Evolutionary conservation across 2,797 vertebrate genomes (phyloP).

Genomic region (Apogon hyalosoma): DNA sequence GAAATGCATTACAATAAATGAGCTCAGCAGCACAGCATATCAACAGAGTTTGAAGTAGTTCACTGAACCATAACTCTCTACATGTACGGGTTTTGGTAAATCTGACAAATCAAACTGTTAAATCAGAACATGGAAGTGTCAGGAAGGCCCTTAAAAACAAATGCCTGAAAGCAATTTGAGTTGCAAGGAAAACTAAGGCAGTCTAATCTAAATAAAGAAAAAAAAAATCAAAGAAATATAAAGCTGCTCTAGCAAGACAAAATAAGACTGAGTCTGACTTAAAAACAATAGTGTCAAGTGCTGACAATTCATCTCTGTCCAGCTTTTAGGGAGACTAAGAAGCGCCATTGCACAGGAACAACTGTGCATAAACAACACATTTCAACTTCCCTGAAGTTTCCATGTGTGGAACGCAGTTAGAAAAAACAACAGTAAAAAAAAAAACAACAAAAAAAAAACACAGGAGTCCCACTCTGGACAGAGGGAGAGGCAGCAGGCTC

Average conservation of each 20-base stretch:
- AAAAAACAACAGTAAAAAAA: slow-evolving; percentile 27
- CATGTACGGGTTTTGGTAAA: slow-evolving; percentile 24
- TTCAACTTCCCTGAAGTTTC: slow-evolving; percentile 51
- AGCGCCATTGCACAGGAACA: slow-evolving; percentile 34
- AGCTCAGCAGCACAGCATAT: slow-evolving; percentile 30
- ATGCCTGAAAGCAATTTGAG: slow-evolving; percentile 1
- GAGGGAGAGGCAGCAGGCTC: slow-evolving; percentile 66
- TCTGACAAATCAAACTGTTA: slow-evolving; percentile 24
- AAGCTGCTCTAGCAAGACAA: slow-evolving; percentile 3
- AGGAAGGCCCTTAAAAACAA: slow-evolving; percentile 20
- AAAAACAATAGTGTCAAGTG: slow-evolving; percentile 12
- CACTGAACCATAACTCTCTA: slow-evolving; percentile 18
- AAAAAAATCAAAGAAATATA: not conserved
- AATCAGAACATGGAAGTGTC: slow-evolving; percentile 20
- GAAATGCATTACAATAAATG: slow-evolving; percentile 52
- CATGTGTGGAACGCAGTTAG: slow-evolving; percentile 28
- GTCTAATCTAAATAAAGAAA: not conserved
- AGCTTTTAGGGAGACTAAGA: slow-evolving; percentile 10
- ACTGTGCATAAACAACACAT: slow-evolving; percentile 49
- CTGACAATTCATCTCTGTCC: slow-evolving; percentile 18
- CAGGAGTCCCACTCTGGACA: slow-evolving; percentile 53
- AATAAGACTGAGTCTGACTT: slow-evolving; percentile 9
- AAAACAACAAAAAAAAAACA: slow-evolving; percentile 16
- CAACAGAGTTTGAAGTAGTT: slow-evolving; percentile 21
- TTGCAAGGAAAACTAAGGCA: not conserved